Base-by-base conservation (phyloP, 2,797 vertebrate genomes). In the Tiaroga cobitis region DNA sequence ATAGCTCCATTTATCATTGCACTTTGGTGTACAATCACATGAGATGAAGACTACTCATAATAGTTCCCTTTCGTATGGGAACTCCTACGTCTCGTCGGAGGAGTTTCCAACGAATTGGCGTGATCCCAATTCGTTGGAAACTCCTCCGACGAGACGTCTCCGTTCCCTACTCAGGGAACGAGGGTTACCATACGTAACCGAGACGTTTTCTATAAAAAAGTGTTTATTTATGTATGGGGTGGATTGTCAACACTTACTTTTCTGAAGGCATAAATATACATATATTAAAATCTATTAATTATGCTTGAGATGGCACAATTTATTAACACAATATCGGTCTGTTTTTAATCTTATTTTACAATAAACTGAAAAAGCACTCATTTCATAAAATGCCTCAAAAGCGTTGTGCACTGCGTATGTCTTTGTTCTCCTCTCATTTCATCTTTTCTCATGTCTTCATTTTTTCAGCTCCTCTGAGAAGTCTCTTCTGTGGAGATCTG, bases 401-500 rank as follows among this genome's bases (percentile, higher is more conserved):
- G 49, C 5, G 6, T 24, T 77, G 73, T 83, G 81, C 56, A 16
- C 59, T 19, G n/a, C 32, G n/a, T 32, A 24, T 56, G 34, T 68
- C 74, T 43, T 69, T 56, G 61, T 88, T 59, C 69, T 72, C 81
- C 34, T 80, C 19, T 78, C 37, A 34, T 46, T 51, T 70, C 34
- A 49, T 69, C 46, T 74, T 72, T 85, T 81, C 3, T 84, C 46
- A 26, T 59, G 11, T 78, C 16, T 84, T 69, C 18, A 16, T 67
- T 80, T 83, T 65, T 75, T 26, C 93, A 99, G 98, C 94, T 99
- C 98, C 81, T 99, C 98, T 85, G 98, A 99, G 95, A 99, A 99
- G 94, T 99, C 98, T 85, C 97, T 98, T 94, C 97, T 97, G 90
- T 99, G 98, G 98, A 97, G 97, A 96, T 95, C 98, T 67, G 94